phyloP scores from a whole-genome alignment of 2,797 vertebrate species.

The Cetoscarus ocellatus region DNA sequence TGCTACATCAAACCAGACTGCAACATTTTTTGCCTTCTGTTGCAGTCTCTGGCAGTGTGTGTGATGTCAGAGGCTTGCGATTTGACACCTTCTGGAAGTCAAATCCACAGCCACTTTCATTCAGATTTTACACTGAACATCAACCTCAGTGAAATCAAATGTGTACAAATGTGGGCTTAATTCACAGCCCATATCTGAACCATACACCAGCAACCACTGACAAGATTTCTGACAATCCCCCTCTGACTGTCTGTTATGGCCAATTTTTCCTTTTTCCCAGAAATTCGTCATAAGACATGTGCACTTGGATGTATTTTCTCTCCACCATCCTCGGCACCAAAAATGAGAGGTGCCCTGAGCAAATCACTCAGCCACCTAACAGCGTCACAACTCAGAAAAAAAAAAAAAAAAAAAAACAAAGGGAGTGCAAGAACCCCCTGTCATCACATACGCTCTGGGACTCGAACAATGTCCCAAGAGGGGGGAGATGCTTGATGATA shows the following conservation, averaged over 20 bases:
- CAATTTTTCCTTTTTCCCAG: neutral
- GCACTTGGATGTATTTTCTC: neutral
- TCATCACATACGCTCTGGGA: constrained; percentile 23
- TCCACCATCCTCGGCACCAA: neutral
- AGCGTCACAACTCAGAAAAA: neutral
- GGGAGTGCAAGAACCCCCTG: constrained; percentile 16
- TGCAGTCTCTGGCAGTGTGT: neutral
- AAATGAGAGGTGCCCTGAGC: constrained; percentile 3
- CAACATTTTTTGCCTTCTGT: neutral
- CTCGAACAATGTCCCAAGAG: constrained; percentile 6
- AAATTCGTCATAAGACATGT: neutral
- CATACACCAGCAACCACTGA: constrained; percentile 14
- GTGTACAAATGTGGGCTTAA: constrained; percentile 16
- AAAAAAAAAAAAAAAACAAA: constrained; percentile 8
- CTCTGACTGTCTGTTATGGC: constrained; percentile 19
- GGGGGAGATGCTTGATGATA: constrained; percentile 15
- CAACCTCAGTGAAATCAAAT: neutral
- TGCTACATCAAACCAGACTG: neutral
- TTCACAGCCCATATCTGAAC: constrained; percentile 17
- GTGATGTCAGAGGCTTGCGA: constrained; percentile 2
- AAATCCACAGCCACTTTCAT: constrained; percentile 16
- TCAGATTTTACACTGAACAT: constrained; percentile 37
- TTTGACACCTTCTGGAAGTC: constrained; percentile 11
- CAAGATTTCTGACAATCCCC: constrained; percentile 15
- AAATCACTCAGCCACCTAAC: constrained; percentile 2